phyloP scores from a whole-genome alignment of 2,113 vertebrate genomes.

The Okapia johnstoni region DNA sequence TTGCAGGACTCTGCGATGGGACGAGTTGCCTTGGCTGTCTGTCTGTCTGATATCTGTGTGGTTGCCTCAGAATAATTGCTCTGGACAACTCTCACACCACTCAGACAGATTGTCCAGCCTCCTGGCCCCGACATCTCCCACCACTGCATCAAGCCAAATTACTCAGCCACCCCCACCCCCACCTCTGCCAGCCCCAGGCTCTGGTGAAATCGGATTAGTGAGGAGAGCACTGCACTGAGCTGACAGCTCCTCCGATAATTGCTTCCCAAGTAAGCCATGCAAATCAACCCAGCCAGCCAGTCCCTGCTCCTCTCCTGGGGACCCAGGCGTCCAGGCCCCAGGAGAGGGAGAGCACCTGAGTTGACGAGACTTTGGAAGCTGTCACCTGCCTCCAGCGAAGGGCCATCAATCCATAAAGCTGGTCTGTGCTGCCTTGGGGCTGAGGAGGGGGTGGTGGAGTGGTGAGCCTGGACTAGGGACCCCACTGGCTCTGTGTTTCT shows the following conservation, averaged over 20 bases:
- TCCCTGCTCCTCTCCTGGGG: background rate
- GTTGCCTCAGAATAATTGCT: slow-evolving; percentile 58
- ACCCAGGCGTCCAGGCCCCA: slow-evolving; percentile 9
- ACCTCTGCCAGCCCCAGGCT: slow-evolving; percentile 53
- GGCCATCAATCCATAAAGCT: background rate
- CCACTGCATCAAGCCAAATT: slow-evolving; percentile 70
- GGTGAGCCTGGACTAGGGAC: background rate
- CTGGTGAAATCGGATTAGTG: slow-evolving; percentile 66
- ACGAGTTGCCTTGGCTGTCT: background rate
- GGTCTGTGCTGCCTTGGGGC: background rate
- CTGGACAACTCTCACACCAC: slow-evolving; percentile 56
- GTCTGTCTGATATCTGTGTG: slow-evolving; percentile 53
- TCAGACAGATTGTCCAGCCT: slow-evolving; percentile 58
- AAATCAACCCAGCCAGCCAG: slow-evolving; percentile 46
- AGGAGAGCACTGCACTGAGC: slow-evolving; percentile 43
- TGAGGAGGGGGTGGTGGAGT: background rate
- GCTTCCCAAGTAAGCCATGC: slow-evolving; percentile 69
- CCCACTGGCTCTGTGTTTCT: background rate
- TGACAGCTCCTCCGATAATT: slow-evolving; percentile 72
- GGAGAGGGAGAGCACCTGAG: background rate
- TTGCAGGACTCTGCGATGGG: background rate
- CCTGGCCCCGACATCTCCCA: slow-evolving; percentile 51
- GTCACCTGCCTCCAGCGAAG: background rate
- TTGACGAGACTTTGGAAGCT: background rate
- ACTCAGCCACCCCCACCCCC: slow-evolving; percentile 23